Evolutionary conservation across 2,113 vertebrate species (phyloP).

Genomic region (Gymnocephalus cernua): DNA sequence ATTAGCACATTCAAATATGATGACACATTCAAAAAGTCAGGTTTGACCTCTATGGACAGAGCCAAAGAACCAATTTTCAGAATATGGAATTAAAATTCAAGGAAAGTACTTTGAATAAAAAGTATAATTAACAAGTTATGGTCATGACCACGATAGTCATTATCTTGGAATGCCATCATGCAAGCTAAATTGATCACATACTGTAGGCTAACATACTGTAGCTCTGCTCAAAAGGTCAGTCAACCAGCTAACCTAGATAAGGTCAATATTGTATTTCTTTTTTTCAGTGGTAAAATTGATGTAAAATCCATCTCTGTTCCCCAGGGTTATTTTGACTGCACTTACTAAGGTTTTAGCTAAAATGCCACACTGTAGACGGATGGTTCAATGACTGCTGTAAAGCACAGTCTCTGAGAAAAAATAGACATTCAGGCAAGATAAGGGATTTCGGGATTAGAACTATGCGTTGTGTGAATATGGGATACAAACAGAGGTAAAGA

Average conservation of each 20-base stretch:
- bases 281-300: background rate
- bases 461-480: conserved; percentile 44
- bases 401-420: background rate
- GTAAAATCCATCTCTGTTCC: background rate
- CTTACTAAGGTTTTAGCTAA: conserved; percentile 3
- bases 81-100: background rate
- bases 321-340: background rate
- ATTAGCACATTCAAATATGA: background rate
- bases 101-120: background rate
- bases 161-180: conserved; percentile 18
- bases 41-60: background rate
- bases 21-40: background rate
- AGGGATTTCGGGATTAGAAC: conserved; percentile 14
- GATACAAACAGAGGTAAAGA: conserved; percentile 4
- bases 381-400: conserved; percentile 9
- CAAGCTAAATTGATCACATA: background rate
- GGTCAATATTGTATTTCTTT: background rate
- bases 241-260: background rate
- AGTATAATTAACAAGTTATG: background rate
- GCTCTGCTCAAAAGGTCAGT: conserved; percentile 24
- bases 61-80: background rate
- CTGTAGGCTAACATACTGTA: background rate
- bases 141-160: background rate
- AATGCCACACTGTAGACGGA: background rate
- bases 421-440: conserved; percentile 2